Conservation (phyloP, 2,113 vertebrate genomes). For the Theristicus caerulescens region DNA sequence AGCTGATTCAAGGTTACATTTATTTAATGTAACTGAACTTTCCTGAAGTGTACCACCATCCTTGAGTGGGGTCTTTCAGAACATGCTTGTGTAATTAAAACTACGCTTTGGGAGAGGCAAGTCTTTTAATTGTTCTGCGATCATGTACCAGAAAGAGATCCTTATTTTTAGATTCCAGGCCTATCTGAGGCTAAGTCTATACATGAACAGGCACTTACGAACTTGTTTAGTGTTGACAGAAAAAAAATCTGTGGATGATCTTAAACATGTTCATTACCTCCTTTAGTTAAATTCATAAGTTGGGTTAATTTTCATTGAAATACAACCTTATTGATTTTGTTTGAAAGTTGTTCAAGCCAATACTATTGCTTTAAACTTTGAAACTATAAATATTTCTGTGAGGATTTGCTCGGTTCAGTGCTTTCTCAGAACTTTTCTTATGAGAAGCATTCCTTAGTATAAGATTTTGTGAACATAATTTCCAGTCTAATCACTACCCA, state of each 20-base stretch:
- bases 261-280: neutral
- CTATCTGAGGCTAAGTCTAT: neutral
- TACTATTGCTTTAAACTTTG: neutral
- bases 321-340: neutral
- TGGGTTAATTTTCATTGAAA: neutral
- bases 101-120: neutral
- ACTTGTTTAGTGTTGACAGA: neutral
- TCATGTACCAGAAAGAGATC: neutral
- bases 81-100: neutral
- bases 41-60: neutral
- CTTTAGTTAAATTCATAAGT: neutral
- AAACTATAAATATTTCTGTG: neutral
- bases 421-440: neutral
- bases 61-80: neutral
- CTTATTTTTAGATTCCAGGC: neutral
- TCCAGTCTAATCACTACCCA: rapidly evolving
- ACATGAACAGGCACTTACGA: neutral
- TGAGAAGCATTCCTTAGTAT: rapidly evolving
- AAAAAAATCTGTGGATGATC: neutral
- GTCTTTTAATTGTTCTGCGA: neutral
- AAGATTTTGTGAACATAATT: neutral
- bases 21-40: neutral
- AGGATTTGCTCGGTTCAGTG: neutral
- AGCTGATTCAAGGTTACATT: neutral
- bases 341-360: neutral